phyloP scores from a whole-genome alignment of 2,888 invertebrate species.

The Geophilus truncorum region DNA sequence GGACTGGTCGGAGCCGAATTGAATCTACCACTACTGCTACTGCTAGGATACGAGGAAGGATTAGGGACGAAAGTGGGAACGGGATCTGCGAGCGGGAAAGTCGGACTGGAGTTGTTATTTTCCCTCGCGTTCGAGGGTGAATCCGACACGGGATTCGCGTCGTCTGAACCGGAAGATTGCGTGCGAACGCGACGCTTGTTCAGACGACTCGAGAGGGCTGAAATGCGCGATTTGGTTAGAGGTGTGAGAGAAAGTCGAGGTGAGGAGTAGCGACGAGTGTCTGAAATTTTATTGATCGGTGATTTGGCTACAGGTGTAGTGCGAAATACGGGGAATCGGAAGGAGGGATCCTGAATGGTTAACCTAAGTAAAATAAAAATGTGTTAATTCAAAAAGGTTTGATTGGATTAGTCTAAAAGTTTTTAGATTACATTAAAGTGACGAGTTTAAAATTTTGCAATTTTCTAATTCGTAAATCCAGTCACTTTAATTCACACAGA shows the following conservation, averaged over 20 bases:
- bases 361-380: neutral
- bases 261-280: neutral
- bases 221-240: slow-evolving; percentile 31
- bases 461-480: neutral
- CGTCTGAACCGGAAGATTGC: slow-evolving; percentile 22
- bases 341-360: neutral
- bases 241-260: slow-evolving; percentile 30
- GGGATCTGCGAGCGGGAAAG: neutral
- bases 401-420: neutral
- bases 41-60: neutral
- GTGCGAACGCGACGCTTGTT: neutral
- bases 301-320: neutral
- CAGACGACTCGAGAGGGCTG: slow-evolving; percentile 34
- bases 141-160: neutral
- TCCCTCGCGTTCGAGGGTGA: too few relatives aligned
- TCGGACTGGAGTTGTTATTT: too few relatives aligned
- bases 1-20: slow-evolving; percentile 29
- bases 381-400: neutral
- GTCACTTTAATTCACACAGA: neutral
- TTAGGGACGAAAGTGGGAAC: neutral
- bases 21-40: neutral
- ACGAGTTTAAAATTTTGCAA: too few relatives aligned
- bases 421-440: too few relatives aligned
- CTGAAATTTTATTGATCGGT: neutral
- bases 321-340: neutral